phyloP scores from a whole-genome alignment of 1,140 invertebrate genomes.

The Zaprionus nigranus region DNA sequence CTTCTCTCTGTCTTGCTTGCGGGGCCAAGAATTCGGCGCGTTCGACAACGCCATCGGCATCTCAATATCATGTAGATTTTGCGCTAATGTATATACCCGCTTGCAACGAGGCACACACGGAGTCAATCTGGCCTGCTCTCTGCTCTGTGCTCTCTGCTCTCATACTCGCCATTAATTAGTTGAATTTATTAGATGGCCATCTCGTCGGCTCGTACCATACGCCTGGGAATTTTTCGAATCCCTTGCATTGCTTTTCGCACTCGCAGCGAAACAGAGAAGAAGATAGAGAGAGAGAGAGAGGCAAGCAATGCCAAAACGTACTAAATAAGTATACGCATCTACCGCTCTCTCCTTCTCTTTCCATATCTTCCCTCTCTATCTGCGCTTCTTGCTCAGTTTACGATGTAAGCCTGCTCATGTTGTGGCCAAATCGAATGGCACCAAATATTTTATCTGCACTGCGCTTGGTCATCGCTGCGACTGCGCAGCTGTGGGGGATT shows the following conservation, averaged over 20 bases:
- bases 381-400: constrained; percentile 53
- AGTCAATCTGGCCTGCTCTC: constrained; percentile 77
- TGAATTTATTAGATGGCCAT: constrained; percentile 84
- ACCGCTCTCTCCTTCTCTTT: constrained; percentile 18
- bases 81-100: constrained; percentile 76
- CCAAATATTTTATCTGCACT: constrained; percentile 73
- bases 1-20: constrained; percentile 21
- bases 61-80: constrained; percentile 84
- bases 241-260: constrained; percentile 77
- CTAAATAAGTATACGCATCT: constrained; percentile 48
- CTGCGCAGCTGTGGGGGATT: constrained; percentile 8
- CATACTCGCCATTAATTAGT: constrained; percentile 84
- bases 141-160: constrained; percentile 47
- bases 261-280: constrained; percentile 3
- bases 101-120: constrained; percentile 20
- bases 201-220: constrained; percentile 58
- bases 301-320: constrained; percentile 26
- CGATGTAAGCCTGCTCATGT: constrained; percentile 76
- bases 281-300: constrained; percentile 4
- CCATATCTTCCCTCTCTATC: not conserved
- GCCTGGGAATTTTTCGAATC: constrained; percentile 81
- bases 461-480: not conserved
- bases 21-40: constrained; percentile 61
- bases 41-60: constrained; percentile 60
- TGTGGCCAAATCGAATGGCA: constrained; percentile 67